These are phyloP conservation scores for Bombus waltoni DNA, from an alignment of 1,140 invertebrate genomes.

Conservation along the genomic window DNA sequence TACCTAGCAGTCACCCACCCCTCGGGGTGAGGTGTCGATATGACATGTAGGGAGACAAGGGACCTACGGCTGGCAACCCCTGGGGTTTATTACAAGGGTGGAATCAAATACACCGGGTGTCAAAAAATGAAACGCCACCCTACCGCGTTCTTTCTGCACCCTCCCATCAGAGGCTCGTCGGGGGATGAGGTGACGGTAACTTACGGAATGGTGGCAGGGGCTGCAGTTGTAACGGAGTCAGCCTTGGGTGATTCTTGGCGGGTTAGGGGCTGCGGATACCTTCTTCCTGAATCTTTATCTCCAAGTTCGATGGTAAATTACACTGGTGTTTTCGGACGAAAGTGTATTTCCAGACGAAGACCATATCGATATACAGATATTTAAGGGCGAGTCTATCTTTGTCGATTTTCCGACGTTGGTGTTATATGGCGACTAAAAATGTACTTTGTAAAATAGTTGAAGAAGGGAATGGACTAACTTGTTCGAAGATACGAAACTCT, in stretches of 20 bases:
- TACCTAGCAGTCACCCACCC: slow-evolving; percentile 80
- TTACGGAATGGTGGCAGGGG: slow-evolving; percentile 56
- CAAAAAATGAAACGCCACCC: slow-evolving; percentile 82
- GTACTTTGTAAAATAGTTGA: no score
- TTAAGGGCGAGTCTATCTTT: no score
- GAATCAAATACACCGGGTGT: slow-evolving; percentile 84
- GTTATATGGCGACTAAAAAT: no score
- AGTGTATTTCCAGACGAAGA: no score
- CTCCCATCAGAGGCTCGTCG: slow-evolving; percentile 20
- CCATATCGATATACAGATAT: no score
- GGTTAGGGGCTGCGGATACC: slow-evolving; percentile 43
- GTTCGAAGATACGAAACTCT: no score
- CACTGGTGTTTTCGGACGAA: not conserved
- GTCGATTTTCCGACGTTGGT: no score
- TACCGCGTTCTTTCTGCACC: slow-evolving; percentile 60
- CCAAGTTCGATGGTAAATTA: slow-evolving; percentile 16
- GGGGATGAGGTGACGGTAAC: slow-evolving; percentile 65
- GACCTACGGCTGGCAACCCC: slow-evolving; percentile 72
- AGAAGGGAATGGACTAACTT: no score
- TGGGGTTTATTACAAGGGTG: slow-evolving; percentile 83
- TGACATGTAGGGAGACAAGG: slow-evolving; percentile 80
- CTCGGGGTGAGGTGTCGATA: slow-evolving; percentile 81
- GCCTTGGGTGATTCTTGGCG: slow-evolving; percentile 41
- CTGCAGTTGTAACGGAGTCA: slow-evolving; percentile 55
- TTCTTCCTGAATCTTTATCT: slow-evolving; percentile 24